Base-by-base conservation (phyloP, 1,140 invertebrate genomes). In the Chelonus insularis region DNA sequence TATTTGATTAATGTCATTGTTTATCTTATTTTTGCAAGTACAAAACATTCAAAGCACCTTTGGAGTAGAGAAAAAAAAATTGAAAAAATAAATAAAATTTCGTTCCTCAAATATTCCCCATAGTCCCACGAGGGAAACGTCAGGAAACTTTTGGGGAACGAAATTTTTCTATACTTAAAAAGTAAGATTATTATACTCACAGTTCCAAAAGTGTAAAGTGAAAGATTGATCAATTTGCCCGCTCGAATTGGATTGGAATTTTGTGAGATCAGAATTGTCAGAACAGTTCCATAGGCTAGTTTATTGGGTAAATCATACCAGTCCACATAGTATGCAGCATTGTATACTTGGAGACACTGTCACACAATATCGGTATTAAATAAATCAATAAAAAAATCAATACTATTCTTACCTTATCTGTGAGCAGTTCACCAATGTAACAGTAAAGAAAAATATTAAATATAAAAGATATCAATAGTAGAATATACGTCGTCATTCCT, bases 201-300 rank as follows among this genome's bases (percentile, higher is more conserved):
- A 23, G 65, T 66, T 8, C 63, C 65, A 21, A 76, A 76, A 34
- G 63, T 70, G 54, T 48, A 57, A 1, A 73, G 54, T 4, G 70
- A 71, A 20, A 76, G 63, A 45, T 73, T 64, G 20, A 72, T 63
- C 32, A 76, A 64, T 52, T 68, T 73, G 41, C 72, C 74, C 23
- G 72, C 74, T 23, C 69, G 73, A 12, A 76, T 52, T 29, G 65
- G 70, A 8, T 57, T 57, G 7, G 69, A 67, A 62, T 63, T 57
- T 37, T 71, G 67, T 2, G 68, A 65, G 45, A 66, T 60, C 43
- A 59, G 51, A 12, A 72, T 47, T 2, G 70, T 59, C n/a, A 70
- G 54, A 34, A 65, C 57, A 7, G 75, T 41, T 36, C 64, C 56
- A 29, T 51, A 29, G 1, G 64, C 65, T 11, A 59, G 61, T n/a